Evolutionary conservation across 2,113 vertebrate genomes (phyloP).

Genomic region (Collichthys lucidus): DNA sequence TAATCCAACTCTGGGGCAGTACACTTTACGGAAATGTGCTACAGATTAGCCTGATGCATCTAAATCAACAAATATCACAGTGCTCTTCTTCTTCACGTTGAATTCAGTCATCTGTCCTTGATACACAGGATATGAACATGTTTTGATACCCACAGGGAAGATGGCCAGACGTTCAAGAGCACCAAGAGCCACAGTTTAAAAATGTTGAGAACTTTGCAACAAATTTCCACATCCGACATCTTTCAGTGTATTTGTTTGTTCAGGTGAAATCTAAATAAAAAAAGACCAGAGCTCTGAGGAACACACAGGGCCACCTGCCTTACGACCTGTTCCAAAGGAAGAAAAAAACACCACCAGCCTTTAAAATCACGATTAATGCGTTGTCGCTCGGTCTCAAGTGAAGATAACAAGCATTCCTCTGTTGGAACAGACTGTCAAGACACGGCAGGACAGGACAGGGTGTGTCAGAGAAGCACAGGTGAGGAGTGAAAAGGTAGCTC

Average conservation of each 20-base stretch:
- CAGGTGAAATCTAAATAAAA: not conserved
- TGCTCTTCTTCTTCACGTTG: not conserved
- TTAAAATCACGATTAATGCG: conserved; percentile 20
- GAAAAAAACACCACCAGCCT: conserved; percentile 1
- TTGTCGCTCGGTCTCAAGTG: not conserved
- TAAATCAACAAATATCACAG: not conserved
- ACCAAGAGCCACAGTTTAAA: not conserved
- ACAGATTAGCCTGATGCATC: not conserved
- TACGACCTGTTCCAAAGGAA: not conserved
- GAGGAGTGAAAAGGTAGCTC: not conserved
- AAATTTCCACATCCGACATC: not conserved
- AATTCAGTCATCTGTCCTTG: not conserved
- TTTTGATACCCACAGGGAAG: not conserved
- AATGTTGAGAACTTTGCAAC: not conserved
- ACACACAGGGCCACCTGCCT: not conserved
- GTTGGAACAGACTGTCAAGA: not conserved
- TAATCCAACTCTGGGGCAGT: not conserved
- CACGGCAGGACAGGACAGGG: not conserved
- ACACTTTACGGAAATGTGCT: not conserved
- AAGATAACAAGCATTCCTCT: conserved; percentile 2
- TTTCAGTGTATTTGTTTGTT: not conserved
- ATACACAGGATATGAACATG: conserved; percentile 7
- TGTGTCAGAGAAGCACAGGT: not conserved
- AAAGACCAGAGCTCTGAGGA: not conserved
- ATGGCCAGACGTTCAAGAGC: not conserved